Base-by-base conservation (phyloP, 2,797 vertebrate species). In the Xiphorhynchus erythropygius region DNA sequence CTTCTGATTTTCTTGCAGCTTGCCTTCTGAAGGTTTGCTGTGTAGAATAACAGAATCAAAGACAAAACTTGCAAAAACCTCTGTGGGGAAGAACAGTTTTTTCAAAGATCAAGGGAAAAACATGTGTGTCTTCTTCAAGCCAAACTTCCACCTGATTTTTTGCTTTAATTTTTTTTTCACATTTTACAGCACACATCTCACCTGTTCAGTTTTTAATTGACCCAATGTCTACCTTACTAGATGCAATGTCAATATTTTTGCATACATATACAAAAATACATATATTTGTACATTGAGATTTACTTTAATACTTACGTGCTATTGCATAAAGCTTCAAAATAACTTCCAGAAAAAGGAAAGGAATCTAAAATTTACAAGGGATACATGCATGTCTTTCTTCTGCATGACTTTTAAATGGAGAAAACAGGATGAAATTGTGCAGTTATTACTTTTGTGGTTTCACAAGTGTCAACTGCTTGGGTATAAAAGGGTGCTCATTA, bases 1-100 rank as follows among this genome's bases (percentile, higher is more conserved):
- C 44, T 37, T 81, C 32, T 79, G n/a, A 93, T 93, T 93, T 78
- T 83, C 47, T 78, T 95, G 50, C 68, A 81, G 5, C 23, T 91
- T 84, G 39, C 28, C 44, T 83, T 95, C 79, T 73, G 56, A 62
- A 79, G 39, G 65, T 83, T 22, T 89, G 8, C 56, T 71, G 42
- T 78, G 63, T 77, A 41, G 41, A 50, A 16, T 69, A 53, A 49
- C 17, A 77, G 35, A 89, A 68, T 78, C 37, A 69, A 93, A 64
- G 53, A n/a, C 23, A 70, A 89, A 78, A 47, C n/a, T 28, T 64
- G 42, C 17, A 47, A 67, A 90, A 89, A 65, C 7, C 7, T 76
- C 24, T 68, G 14, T 77, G 46, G 23, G 11, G 30, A 60, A 39
- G 32, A 71, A 47, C 6, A 30, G 4, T 18, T 75, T 71, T 78